Evolutionary conservation across 2,888 invertebrate genomes (phyloP), one percentile per base, ranked within the genome.

Genomic region (Xanthorhoe designata): DNA sequence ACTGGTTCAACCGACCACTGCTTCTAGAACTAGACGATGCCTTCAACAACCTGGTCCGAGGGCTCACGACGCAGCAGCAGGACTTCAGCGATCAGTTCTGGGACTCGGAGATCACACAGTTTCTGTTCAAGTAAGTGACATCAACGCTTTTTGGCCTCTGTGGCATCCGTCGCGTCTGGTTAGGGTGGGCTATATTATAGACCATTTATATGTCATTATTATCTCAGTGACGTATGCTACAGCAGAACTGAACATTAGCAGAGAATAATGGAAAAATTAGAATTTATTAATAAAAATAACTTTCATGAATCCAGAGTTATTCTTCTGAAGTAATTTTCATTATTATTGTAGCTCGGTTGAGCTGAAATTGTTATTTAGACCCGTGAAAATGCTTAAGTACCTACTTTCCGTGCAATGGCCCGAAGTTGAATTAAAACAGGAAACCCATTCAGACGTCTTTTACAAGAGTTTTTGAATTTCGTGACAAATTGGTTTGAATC

Each of bases 51-150:
- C 92, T 98, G 61, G 94, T 96, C 0, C 92, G 97, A 87, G 97
- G 97, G 7, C 92, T 98, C 79, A 93, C 96, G 2, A 95, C 95
- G 13, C 98, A 98, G 81, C 96, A 96, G 0, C 95, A 97, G 86
- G 95, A 96, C 78, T 94, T 94, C 73, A 95, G 96, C 68, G 98
- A 98, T 85, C 96, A 95, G 72, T 97, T 94, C 87, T 96, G 96
- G 88, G 96, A 97, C 75, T 94, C 93, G 64, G 97, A 97, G 92
- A 96, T 97, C 66, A 91, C 90, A 10, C 88, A 91, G 72, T 91
- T 86, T 75, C 77, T 91, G 7, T 91, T 93, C 78, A 92, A 85
- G 91, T 90, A 77, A 85, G 89, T 77, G n/a, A n/a, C n/a, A n/a
- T n/a, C n/a, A n/a, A n/a, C n/a, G n/a, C n/a, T n/a, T n/a, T n/a